Base-by-base conservation (phyloP, 2,113 vertebrate species). In the Brachyhypopomus occidentalis region DNA sequence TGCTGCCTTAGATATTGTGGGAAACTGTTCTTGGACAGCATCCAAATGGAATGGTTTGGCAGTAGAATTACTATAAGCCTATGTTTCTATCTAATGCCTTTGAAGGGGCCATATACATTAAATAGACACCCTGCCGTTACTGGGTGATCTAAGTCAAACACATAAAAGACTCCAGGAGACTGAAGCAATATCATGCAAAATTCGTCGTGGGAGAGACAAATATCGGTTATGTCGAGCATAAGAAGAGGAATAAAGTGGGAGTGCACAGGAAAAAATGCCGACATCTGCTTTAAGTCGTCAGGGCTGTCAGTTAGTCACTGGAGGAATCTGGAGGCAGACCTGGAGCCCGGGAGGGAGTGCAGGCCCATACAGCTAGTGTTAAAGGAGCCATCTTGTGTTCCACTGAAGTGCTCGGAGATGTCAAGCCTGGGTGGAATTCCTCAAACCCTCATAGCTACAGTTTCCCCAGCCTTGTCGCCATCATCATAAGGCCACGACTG, bases 31-130 rank as follows among this genome's bases (percentile, higher is more conserved):
- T 72, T 84, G 86, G 79, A 84, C 58, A 48, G 66, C 23, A 3
- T 84, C 86, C 83, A 85, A 85, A 82, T 77, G 45, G 69, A 60
- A 66, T 14, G 73, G 72, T 74, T 78, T 86, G 84, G 84, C 79
- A 82, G 77, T 19, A 27, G 67, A 80, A 80, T 75, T 75, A 75
- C 77, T 80, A 74, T 80, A 77, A 78, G 79, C 75, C 30, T 77
- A 80, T 23, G 72, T 34, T 83, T 82, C 73, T 79, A 79, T 70
- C 41, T 84, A 66, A 86, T 83, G 79, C 70, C 76, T 86, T 82
- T 80, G 75, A 83, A 87, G 70, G 41, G 64, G 30, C 77, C 76
- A 75, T 78, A 78, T 72, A 77, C 76, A 82, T 81, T 84, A 80
- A 80, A 75, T 75, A 70, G 79, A 70, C 76, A 84, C 60, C 55